Conservation (phyloP, 2,888 invertebrate genomes). For the Ischnus inquisitorius region DNA sequence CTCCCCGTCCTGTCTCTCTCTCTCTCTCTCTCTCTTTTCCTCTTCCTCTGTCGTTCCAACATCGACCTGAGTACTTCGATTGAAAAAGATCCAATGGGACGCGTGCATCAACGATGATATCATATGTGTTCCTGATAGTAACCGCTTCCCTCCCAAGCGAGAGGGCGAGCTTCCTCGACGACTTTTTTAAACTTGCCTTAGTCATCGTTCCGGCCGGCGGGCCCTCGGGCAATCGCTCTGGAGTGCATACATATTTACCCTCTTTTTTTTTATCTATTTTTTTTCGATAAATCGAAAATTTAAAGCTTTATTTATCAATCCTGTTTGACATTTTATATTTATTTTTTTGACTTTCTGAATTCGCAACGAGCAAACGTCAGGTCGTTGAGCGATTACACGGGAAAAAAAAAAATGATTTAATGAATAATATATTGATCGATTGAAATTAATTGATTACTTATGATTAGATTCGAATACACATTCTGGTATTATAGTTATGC, state of each 20-base stretch:
- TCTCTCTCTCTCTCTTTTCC: neutral
- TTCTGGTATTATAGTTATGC: too few species aligned
- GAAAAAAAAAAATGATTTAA: too few species aligned
- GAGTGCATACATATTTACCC: neutral
- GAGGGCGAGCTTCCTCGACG: constrained; percentile 3
- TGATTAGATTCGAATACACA: too few species aligned
- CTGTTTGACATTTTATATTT: too few species aligned
- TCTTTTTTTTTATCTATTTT: neutral
- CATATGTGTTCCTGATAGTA: constrained; percentile 25
- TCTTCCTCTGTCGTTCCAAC: constrained; percentile 9
- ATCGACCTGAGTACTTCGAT: constrained; percentile 30
- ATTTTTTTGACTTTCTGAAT: too few species aligned
- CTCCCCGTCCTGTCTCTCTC: neutral
- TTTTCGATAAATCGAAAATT: neutral
- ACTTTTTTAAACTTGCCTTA: neutral
- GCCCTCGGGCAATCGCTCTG: neutral
- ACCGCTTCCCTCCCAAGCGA: neutral
- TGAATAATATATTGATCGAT: too few species aligned
- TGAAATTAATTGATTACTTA: too few species aligned
- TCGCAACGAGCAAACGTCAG: too few species aligned
- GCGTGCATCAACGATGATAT: constrained; percentile 6
- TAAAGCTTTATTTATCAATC: neutral
- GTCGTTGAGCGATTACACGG: too few species aligned
- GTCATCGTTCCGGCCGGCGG: neutral
- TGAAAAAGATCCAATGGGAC: constrained; percentile 12